Evolutionary conservation across 2,113 vertebrate species (phyloP).

Genomic region (Pterocles burchelli): DNA sequence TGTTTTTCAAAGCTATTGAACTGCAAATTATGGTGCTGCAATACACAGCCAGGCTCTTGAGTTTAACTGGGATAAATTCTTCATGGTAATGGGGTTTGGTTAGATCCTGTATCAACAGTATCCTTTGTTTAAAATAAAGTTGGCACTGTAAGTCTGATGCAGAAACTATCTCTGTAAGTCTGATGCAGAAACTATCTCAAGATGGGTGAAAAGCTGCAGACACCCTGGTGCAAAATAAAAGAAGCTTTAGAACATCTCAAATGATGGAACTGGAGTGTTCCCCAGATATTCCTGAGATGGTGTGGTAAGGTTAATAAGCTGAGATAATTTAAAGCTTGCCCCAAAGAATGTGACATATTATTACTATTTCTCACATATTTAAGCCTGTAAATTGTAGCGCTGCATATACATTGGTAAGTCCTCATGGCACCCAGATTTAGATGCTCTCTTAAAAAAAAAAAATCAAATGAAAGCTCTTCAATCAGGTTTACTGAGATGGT

Average conservation of each 20-base stretch:
- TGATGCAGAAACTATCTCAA: not conserved
- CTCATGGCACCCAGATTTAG: not conserved
- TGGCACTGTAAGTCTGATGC: not conserved
- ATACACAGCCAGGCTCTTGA: not conserved
- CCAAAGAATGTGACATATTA: not conserved
- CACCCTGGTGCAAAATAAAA: not conserved
- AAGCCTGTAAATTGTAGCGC: not conserved
- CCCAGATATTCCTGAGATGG: not conserved
- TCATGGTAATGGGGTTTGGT: not conserved
- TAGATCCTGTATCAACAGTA: not conserved
- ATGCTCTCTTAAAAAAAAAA: not conserved
- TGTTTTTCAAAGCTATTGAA: not conserved
- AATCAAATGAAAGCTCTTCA: not conserved
- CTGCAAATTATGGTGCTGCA: not conserved
- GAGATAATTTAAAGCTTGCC: not conserved
- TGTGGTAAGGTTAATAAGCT: not conserved
- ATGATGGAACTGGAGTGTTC: not conserved
- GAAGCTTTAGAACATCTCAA: not conserved
- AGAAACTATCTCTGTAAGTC: not conserved
- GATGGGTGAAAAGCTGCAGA: not conserved
- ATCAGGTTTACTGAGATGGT: accelerated
- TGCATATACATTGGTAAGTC: not conserved
- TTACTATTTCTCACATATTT: not conserved
- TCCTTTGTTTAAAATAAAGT: not conserved
- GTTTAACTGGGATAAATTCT: not conserved